A percentile compares a stretch with the other conserved stretches of the same genome.
These are phyloP conservation scores for Agriotes lineatus DNA, from an alignment of 2,888 invertebrate genomes.

Conservation along the genomic window DNA sequence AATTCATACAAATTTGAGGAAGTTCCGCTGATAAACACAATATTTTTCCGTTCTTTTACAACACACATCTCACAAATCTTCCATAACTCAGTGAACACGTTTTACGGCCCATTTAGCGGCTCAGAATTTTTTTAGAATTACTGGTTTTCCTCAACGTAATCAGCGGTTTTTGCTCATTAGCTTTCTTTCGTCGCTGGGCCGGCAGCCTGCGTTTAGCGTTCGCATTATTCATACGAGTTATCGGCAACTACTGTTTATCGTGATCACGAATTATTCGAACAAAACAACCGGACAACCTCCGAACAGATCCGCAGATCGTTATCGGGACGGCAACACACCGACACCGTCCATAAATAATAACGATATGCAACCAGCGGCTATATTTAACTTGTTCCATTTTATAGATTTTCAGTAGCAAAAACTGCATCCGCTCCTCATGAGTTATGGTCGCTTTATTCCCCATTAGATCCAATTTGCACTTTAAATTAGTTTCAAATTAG, in stretches of 20 bases:
- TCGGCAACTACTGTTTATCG: slow-evolving; percentile 55
- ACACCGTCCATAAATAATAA: slow-evolving; percentile 50
- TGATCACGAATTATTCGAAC: slow-evolving; percentile 57
- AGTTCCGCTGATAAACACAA: no score
- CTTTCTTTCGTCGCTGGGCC: background rate
- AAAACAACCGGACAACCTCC: slow-evolving; percentile 54
- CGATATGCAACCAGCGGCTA: slow-evolving; percentile 45
- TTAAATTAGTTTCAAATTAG: slow-evolving; percentile 44
- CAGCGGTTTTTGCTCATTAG: slow-evolving; percentile 3
- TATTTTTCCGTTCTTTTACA: no score
- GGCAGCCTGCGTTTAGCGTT: slow-evolving; percentile 13
- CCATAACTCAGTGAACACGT: no score
- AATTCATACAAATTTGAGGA: no score
- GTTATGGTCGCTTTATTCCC: slow-evolving; percentile 47
- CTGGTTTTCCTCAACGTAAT: no score
- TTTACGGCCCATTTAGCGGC: no score
- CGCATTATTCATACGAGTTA: slow-evolving; percentile 54
- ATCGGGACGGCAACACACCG: slow-evolving; percentile 46
- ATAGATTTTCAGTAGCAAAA: slow-evolving; percentile 49
- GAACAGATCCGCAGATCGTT: slow-evolving; percentile 54
- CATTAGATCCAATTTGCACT: slow-evolving; percentile 50
- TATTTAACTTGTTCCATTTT: slow-evolving; percentile 47
- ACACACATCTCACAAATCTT: no score
- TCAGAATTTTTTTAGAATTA: no score
- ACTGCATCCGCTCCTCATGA: slow-evolving; percentile 38